A percentile compares a stretch with the other conserved stretches of the same genome.
Conservation (phyloP, 2,113 vertebrate genomes). For the Petrocephalus zakoni region DNA sequence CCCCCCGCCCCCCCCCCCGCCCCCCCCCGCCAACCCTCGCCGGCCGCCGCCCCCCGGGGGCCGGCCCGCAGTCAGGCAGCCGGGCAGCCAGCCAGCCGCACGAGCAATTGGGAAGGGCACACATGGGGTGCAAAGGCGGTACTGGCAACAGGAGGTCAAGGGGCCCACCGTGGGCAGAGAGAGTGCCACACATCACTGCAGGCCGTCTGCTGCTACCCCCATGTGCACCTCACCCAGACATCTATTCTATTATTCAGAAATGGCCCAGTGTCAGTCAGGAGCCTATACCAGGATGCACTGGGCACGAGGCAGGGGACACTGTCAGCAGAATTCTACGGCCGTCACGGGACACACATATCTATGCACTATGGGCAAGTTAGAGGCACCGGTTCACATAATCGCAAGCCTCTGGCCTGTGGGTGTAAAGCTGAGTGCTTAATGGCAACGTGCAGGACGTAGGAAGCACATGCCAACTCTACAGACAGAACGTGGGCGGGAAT, state of each 20-base stretch:
- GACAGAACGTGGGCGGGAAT: neutral
- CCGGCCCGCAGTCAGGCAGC: neutral
- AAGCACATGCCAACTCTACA: neutral
- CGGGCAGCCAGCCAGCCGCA: neutral
- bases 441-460: neutral
- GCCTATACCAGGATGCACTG: neutral
- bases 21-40: no score
- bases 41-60: no score
- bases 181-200: neutral
- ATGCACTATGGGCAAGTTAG: neutral
- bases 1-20: no score
- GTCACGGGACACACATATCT: neutral
- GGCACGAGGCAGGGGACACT: neutral
- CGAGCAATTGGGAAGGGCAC: neutral
- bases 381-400: neutral
- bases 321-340: neutral
- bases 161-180: neutral
- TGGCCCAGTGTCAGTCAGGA: neutral
- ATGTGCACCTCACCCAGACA: neutral
- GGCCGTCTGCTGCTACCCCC: neutral
- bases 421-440: neutral
- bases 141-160: neutral
- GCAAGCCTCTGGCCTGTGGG: neutral
- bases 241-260: neutral
- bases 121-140: neutral